phyloP scores from a whole-genome alignment of 2,113 vertebrate genomes.

The Rattus norvegicus region DNA sequence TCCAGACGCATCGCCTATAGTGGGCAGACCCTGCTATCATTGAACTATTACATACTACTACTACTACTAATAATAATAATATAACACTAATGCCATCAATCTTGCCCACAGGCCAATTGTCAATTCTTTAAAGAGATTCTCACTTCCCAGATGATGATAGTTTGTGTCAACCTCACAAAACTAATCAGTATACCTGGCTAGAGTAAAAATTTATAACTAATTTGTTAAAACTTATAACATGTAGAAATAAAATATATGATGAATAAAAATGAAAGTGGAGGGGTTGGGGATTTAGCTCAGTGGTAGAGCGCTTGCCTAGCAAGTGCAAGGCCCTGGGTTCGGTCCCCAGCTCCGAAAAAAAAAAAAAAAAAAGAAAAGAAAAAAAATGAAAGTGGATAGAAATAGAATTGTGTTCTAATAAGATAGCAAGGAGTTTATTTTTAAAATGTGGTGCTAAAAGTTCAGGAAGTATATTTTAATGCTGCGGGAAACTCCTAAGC shows the following conservation, averaged over 20 bases:
- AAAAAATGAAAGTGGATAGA: not conserved
- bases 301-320: too few relatives aligned
- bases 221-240: not conserved
- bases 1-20: not conserved
- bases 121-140: not conserved
- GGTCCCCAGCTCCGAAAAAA: too few relatives aligned
- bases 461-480: conserved; percentile 1
- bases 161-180: not conserved
- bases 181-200: not conserved
- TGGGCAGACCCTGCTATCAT: not conserved
- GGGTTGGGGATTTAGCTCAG: too few relatives aligned
- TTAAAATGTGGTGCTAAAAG: not conserved
- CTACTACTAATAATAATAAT: too few relatives aligned
- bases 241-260: not conserved
- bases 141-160: not conserved
- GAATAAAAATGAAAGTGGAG: not conserved
- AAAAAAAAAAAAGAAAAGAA: too few relatives aligned
- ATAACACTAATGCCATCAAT: not conserved
- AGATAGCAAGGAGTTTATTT: not conserved
- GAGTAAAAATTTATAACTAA: not conserved
- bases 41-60: not conserved
- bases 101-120: not conserved
- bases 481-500: not conserved
- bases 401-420: not conserved
- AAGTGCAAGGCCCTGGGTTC: too few relatives aligned